phyloP scores from a whole-genome alignment of 2,888 invertebrate species.

The Ligdia adustata region DNA sequence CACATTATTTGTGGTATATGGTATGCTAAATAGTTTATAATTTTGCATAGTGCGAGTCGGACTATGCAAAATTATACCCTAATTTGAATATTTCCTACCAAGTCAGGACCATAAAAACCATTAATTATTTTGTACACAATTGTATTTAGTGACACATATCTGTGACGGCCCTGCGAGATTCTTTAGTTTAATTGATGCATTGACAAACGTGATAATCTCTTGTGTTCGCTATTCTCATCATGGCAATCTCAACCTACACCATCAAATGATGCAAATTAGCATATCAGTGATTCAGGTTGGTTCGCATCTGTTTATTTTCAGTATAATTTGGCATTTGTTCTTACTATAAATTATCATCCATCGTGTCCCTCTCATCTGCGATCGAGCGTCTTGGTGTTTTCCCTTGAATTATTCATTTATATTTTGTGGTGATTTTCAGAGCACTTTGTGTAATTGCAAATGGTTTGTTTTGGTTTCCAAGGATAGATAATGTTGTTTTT shows the following conservation, averaged over 20 bases:
- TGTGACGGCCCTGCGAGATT: too few relatives aligned
- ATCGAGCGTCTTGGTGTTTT: constrained; percentile 23
- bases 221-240: constrained; percentile 17
- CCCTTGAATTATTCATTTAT: constrained; percentile 33
- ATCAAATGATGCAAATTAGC: constrained; percentile 59
- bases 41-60: too few relatives aligned
- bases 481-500: not conserved
- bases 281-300: constrained; percentile 59
- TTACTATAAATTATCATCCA: too few relatives aligned
- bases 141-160: too few relatives aligned
- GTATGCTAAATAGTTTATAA: too few relatives aligned
- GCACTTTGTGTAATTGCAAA: constrained; percentile 2
- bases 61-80: too few relatives aligned
- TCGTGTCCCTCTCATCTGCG: constrained; percentile 24
- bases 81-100: too few relatives aligned
- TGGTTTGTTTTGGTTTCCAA: not conserved
- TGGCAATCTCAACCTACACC: constrained; percentile 17
- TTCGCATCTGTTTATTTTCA: constrained; percentile 36
- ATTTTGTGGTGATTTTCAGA: constrained; percentile 14
- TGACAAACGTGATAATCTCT: too few relatives aligned
- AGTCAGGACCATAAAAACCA: too few relatives aligned
- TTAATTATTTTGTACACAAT: too few relatives aligned
- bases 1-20: too few relatives aligned
- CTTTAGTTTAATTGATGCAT: too few relatives aligned
- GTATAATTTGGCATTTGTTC: constrained; percentile 35